Base-by-base conservation (phyloP, 2,888 invertebrate genomes). In the Cryptophagus acutangulus region DNA sequence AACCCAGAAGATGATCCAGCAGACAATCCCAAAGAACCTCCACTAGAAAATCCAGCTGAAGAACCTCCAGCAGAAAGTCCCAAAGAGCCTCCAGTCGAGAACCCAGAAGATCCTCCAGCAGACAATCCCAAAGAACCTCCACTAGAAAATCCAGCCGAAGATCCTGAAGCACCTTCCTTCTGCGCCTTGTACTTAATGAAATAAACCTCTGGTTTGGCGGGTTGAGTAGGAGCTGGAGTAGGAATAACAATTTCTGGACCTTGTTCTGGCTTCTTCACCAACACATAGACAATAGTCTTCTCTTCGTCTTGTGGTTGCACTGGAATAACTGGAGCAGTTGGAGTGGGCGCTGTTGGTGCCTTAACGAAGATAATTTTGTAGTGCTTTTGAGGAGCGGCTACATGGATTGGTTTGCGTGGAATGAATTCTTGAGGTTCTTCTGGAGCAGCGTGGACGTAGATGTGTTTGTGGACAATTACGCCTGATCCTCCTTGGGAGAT, bases 361-460 rank as follows among this genome's bases (percentile, higher is more conserved):
- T 89, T 89, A 71, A 90, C 89, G 78, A 90, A 89, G 72, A 90
- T 88, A 67, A 90, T 90, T 67, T 89, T 89, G 79, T 90, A 87
- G 70, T 88, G 87, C 61, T 88, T 88, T 70, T 88, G 88, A 35
- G 87, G 76, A 48, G 84, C 81, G 33, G 82, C 81, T 1, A 80
- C 73, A 17, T 77, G 75, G 53, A 84, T 77, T 38, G 80, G 75
- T 55, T 81, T 78, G 44, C 74, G 74, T 38, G 77, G 74, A 55
- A 78, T 75, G 54, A 77, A 73, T 61, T 82, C 81, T 56, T 82
- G 79, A 8, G 82, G 86, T 70, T 89, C 87, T 74, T 84, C 87
- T 58, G 88, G 89, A 34, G 90, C 88, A n/a, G 89, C 88, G 67
- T 89, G 89, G 2, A 89, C 89, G 76, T 89, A 90, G 66, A 87